Conservation (phyloP, 2,113 vertebrate species). For the Eurystomus gularis region DNA sequence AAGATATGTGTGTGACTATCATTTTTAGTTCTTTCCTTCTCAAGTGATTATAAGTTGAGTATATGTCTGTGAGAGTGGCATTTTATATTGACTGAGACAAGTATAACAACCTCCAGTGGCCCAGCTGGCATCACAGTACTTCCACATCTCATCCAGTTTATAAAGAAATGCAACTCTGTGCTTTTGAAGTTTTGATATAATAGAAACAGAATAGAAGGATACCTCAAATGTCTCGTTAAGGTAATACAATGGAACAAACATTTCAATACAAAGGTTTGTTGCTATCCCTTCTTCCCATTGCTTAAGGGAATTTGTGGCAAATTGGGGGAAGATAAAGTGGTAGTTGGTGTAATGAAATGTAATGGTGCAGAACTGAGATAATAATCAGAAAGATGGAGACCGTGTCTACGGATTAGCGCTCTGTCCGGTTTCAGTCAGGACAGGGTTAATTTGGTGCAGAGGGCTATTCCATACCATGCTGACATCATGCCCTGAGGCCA, state of each 20-base stretch:
- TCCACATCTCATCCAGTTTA: conserved; percentile 63
- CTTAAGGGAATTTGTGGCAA: not conserved
- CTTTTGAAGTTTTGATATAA: conserved; percentile 57
- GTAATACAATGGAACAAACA: not conserved
- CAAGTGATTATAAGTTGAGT: not conserved
- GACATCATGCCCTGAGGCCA: too few relatives aligned
- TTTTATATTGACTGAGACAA: conserved; percentile 58
- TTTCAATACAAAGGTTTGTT: not conserved
- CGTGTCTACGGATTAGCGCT: not conserved
- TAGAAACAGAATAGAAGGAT: not conserved
- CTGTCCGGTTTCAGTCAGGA: too few relatives aligned
- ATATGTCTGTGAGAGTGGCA: not conserved
- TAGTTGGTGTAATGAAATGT: not conserved
- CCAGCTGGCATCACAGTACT: conserved; percentile 52
- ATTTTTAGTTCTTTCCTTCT: not conserved
- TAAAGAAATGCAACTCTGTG: conserved; percentile 42
- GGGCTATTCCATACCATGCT: too few relatives aligned
- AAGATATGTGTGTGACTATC: not conserved
- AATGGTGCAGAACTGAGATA: not conserved
- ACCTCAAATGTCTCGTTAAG: not conserved
- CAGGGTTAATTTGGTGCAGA: too few relatives aligned
- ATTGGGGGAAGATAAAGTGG: not conserved
- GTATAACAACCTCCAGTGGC: conserved; percentile 24
- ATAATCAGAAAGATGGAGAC: not conserved
- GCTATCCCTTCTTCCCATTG: not conserved